Conservation (phyloP, 2,888 invertebrate genomes). For the Biston stratarius region DNA sequence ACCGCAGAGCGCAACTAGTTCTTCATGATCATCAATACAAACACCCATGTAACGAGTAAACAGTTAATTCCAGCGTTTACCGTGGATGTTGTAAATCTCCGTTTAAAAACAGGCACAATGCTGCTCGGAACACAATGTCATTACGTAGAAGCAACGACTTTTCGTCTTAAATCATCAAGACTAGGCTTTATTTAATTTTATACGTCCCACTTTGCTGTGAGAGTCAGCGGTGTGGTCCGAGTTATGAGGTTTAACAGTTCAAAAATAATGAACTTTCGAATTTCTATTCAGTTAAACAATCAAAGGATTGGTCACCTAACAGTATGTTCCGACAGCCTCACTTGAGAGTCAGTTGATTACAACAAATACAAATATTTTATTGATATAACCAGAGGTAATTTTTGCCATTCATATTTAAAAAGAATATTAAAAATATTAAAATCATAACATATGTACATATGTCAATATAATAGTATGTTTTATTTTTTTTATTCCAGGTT, state of each 20-base stretch:
- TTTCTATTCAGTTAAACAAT: too few species aligned
- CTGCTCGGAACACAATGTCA: constrained; percentile 39
- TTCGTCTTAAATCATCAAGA: constrained; percentile 59
- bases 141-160: constrained; percentile 45
- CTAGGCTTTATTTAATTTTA: constrained; percentile 60
- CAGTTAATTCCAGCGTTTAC: constrained; percentile 25
- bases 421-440: too few species aligned
- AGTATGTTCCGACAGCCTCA: too few species aligned
- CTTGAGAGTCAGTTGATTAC: too few species aligned
- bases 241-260: background rate
- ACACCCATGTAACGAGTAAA: background rate
- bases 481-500: too few species aligned
- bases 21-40: background rate
- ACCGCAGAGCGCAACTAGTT: too few species aligned
- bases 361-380: too few species aligned
- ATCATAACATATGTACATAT: too few species aligned
- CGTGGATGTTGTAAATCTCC: constrained; percentile 35
- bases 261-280: background rate
- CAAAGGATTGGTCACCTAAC: too few species aligned
- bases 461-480: too few species aligned
- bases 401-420: too few species aligned
- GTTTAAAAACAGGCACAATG: constrained; percentile 34
- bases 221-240: constrained; percentile 36
- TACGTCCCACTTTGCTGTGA: constrained; percentile 53
- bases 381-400: too few species aligned